Percentiles rank a stretch among this genome's conserved stretches.
phyloP scores from a whole-genome alignment of 2,113 vertebrate genomes.

The Pterocles gutturalis region DNA sequence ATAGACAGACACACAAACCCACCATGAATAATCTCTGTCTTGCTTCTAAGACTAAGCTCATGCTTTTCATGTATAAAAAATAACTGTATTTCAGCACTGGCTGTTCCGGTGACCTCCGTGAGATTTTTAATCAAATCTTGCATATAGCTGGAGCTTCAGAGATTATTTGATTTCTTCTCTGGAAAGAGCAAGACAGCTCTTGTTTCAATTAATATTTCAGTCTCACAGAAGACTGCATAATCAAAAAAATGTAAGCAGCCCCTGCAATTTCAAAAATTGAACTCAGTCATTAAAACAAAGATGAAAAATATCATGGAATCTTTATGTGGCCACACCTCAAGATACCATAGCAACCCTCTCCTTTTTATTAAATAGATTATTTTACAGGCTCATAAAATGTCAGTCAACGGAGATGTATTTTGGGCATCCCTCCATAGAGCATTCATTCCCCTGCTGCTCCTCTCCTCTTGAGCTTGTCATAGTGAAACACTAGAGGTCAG shows the following conservation, averaged over 20 bases:
- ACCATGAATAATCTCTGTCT: background rate
- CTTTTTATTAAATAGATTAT: constrained; percentile 56
- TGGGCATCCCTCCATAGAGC: background rate
- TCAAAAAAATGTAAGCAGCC: constrained; percentile 27
- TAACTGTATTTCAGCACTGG: background rate
- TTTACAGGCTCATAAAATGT: constrained; percentile 39
- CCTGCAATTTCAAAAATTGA: constrained; percentile 22
- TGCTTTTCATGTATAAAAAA: constrained; percentile 16
- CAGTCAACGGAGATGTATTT: background rate
- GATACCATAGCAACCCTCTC: constrained; percentile 44
- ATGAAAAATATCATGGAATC: constrained; percentile 63
- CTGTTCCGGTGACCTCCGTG: background rate
- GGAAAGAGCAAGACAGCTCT: constrained; percentile 31
- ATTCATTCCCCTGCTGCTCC: background rate
- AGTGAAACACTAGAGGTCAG: constrained; percentile 51
- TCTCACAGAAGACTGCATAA: constrained; percentile 42
- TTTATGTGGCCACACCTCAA: background rate
- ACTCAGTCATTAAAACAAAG: constrained; percentile 56
- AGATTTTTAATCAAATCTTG: constrained; percentile 65
- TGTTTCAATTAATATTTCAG: constrained; percentile 70
- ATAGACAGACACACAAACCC: background rate
- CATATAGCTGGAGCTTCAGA: constrained; percentile 17
- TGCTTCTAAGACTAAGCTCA: background rate
- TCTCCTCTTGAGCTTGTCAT: constrained; percentile 16
- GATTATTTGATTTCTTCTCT: constrained; percentile 47